Evolutionary conservation across 2,888 invertebrate species (phyloP), one percentile per base, ranked within the genome.

Genomic region (Pomacea canaliculata): DNA sequence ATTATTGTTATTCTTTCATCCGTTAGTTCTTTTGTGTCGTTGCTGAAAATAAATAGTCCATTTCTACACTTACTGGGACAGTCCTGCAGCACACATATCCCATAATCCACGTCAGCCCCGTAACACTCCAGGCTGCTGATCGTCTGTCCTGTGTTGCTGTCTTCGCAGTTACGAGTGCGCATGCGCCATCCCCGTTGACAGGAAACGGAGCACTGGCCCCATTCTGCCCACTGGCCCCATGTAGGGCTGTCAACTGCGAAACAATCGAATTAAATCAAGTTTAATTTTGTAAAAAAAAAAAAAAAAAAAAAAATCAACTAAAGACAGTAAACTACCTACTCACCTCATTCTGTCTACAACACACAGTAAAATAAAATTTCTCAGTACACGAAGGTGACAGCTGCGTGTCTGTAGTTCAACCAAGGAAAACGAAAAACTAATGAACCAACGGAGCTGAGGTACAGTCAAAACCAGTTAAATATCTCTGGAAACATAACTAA

Each of bases 221-320:
- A 88, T 0, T 83, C 83, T 18, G 78, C 81, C 88, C 88, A 88
- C 12, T 77, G 71, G 18, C 80, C 82, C 86, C 87, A 88, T 56
- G 82, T 83, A 0, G 84, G 78, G 23, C 79, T 78, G 56, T 80
- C 77, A 76, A 79, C 87, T 87, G 68, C 1, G 56, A 67, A 74
- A 73, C 37, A 37, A 37, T 37, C 37, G 37, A 37, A 37, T 37
- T 37, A 37, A 37, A 37, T 37, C 37, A 63, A 71, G 7, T 60
- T 60, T 60, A 60, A n/a, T n/a, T 16, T 16, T 23, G 23, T 23
- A 23, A 23, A 23, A 60, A 2, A n/a, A n/a, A 16, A 4, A 60
- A n/a, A n/a, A n/a, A 23, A 23, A 23, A 60, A 2, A n/a, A n/a
- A 16, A 4, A 60, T 60, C 18, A 19, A 60, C n/a, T 16, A 16